Evolutionary conservation across 2,888 invertebrate genomes (phyloP), one percentile per base, ranked within the genome.

Genomic region (Cerastoderma edule): DNA sequence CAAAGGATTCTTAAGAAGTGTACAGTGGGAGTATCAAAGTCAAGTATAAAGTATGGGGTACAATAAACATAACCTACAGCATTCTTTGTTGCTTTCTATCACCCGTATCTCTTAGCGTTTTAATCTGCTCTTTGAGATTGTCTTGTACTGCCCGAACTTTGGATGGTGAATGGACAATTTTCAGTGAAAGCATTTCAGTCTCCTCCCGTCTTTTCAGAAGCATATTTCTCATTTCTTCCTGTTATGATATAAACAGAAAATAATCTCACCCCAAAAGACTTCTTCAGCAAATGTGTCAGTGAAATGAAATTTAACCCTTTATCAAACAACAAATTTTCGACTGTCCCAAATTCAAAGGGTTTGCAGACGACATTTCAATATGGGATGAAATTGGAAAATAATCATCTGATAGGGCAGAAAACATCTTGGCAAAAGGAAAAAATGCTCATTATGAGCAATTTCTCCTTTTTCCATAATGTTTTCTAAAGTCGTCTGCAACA

Each of bases 81-180:
- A 85, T 50, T 32, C 85, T 74, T n/a, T 80, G 66, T 19, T 77
- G 63, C 28, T 85, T 85, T 63, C 84, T 76, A 28, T 84, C 82
- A 66, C 85, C 73, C 19, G 70, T 75, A 6, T 73, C 64, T 24
- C 82, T 86, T 32, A 88, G 78, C 4, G 66, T 35, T 16, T 57
- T 53, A n/a, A 89, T 68, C 50, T 85, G 83, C 24, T 84, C 76
- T 35, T 84, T 75, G 71, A 87, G 81, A 5, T 84, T 81, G 1
- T 85, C 87, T 67, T 85, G 83, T 46, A 88, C 88, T 39, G 85
- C 84, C 64, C 83, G 85, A 24, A 90, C 85, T 32, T 87, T 84
- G 46, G 89, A 87, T 0, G 91, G 91, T 4, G 89, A 90, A 72
- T 89, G 89, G 0, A 91, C 89, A 60, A 91, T 90, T 68, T 89